These are phyloP conservation scores for Drosophila hydei DNA, from an alignment of 1,140 invertebrate genomes.

Conservation along the genomic window DNA sequence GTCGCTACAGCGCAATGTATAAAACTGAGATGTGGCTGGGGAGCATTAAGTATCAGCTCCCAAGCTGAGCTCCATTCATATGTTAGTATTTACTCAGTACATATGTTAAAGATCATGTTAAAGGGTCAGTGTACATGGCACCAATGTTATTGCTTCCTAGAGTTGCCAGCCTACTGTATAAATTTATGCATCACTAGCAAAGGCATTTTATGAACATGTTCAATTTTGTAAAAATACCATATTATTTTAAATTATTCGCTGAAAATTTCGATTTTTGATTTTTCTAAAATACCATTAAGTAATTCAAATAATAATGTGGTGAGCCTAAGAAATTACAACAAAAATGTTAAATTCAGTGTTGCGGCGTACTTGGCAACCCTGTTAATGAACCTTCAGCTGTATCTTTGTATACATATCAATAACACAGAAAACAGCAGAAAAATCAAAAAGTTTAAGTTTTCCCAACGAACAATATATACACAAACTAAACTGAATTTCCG, in stretches of 20 bases:
- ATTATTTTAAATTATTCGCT: background rate
- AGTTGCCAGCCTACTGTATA: conserved; percentile 15
- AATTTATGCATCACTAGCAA: conserved; percentile 17
- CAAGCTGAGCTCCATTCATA: conserved; percentile 14
- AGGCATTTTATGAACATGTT: background rate
- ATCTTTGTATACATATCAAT: conserved; percentile 48
- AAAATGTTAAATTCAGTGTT: background rate
- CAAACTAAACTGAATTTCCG: conserved; percentile 10
- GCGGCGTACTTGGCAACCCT: conserved; percentile 25
- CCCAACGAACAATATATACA: background rate
- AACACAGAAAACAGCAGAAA: conserved; percentile 36
- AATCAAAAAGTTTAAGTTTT: conserved; percentile 34
- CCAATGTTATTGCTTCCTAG: conserved; percentile 19
- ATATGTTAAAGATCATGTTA: conserved; percentile 37
- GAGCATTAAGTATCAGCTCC: conserved; percentile 3
- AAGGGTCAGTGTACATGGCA: conserved; percentile 4
- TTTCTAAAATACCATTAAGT: background rate
- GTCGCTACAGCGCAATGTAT: conserved; percentile 8
- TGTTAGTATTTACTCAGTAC: background rate
- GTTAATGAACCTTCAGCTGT: conserved; percentile 32
- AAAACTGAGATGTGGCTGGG: conserved; percentile 13
- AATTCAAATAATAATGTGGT: background rate
- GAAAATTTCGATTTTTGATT: background rate
- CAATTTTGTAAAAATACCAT: background rate
- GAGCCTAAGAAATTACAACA: background rate